Base-by-base conservation (phyloP, 1,140 invertebrate species). In the Tetraneura akinire region DNA sequence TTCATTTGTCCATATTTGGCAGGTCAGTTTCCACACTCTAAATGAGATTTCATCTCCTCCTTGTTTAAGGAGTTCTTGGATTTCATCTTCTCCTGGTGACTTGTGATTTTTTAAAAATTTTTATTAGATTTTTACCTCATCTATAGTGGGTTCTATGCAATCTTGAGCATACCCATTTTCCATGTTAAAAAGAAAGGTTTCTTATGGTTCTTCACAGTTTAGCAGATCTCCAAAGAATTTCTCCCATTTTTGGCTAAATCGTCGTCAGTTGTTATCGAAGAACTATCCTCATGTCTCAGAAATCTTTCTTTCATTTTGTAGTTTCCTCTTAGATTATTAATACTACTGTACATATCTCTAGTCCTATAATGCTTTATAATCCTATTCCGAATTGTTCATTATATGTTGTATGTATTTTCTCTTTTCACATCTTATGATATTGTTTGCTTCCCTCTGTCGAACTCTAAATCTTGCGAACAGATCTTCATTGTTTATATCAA, bases 221-320 rank as follows among this genome's bases (percentile, higher is more conserved):
- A 57, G 11, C 55, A 57, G 55, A 4, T 57, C 23, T 21, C 55
- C 6, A 21, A 57, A 57, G 23, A 14, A 57, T 3, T 57, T 57
- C 1, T n/a, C 55, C 55, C 55, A 57, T 4, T 57, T 57, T 57
- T 21, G 2, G 55, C 18, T 57, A 57, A 10, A 3, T 57, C 55
- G 6, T 57, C 55, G 21, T 57, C 23, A n/a, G 55, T 57, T n/a
- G 55, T 57, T 57, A 57, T 57, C 55, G 21, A 57, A 14, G 55
- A 57, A 57, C 18, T n/a, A 57, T 57, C 55, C 5, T 57, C n/a
- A 10, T 57, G n/a, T 57, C 23, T 57, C 21, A 21, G 55, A 10
- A 21, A 57, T 8, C 32, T 37, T 37, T 37, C 32, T 4, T n/a
- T 37, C 32, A 4, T 37, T 37, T 37, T 37, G 32, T 37, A 10